phyloP scores from a whole-genome alignment of 2,797 vertebrate species.

The Chromobotia macracanthus region DNA sequence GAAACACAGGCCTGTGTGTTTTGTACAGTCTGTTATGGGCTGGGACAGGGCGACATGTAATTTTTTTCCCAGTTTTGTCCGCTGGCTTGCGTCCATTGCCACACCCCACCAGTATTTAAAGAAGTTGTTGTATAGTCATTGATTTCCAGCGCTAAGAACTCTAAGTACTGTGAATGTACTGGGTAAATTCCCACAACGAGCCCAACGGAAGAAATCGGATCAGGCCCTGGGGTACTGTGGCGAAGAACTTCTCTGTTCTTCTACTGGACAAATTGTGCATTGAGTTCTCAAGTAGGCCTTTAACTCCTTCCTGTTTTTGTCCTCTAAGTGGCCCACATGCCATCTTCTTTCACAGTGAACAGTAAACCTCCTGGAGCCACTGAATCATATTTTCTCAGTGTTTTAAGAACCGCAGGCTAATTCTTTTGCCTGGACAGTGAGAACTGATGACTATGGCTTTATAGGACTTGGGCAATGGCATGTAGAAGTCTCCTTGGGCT shows the following conservation, averaged over 20 bases:
- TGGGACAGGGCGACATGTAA: constrained; percentile 14
- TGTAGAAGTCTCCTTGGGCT: too few species aligned
- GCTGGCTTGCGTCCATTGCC: constrained; percentile 31
- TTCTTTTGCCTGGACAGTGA: neutral
- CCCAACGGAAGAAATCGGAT: constrained; percentile 38
- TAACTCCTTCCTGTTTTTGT: constrained; percentile 20
- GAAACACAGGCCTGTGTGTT: constrained; percentile 21
- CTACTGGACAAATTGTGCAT: constrained; percentile 24
- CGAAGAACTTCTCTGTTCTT: constrained; percentile 28
- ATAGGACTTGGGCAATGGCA: too few species aligned
- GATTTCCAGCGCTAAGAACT: constrained; percentile 30
- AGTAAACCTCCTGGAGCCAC: neutral
- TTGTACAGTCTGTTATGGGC: neutral
- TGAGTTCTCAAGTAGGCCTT: constrained; percentile 8
- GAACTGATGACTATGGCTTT: neutral
- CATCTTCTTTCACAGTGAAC: neutral
- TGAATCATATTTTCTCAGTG: neutral
- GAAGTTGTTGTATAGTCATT: constrained; percentile 32
- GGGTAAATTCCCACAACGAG: constrained; percentile 35
- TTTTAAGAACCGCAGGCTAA: neutral
- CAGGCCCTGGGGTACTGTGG: constrained; percentile 30
- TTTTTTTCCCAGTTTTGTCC: constrained; percentile 28
- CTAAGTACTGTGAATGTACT: constrained; percentile 24
- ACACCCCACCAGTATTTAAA: constrained; percentile 36
- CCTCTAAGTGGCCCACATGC: neutral